phyloP scores from a whole-genome alignment of 2,888 invertebrate genomes.

The Petrolisthes cinctipes region DNA sequence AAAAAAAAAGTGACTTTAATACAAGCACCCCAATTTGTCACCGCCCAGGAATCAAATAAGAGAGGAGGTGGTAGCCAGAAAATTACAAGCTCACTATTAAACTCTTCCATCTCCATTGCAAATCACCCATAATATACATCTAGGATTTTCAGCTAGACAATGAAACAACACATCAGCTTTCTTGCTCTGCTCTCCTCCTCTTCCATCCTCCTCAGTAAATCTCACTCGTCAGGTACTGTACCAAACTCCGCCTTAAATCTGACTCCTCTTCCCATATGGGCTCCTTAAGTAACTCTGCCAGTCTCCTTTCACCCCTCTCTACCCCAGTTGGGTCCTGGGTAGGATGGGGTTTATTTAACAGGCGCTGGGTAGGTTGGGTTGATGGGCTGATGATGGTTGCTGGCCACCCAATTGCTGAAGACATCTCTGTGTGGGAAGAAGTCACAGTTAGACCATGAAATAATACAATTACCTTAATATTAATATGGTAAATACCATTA shows the following conservation, averaged over 20 bases:
- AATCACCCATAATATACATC: too few species aligned
- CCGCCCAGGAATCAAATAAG: conserved; percentile 33
- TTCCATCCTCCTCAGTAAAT: not conserved
- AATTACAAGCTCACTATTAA: conserved; percentile 21
- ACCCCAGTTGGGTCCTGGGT: not conserved
- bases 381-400: conserved; percentile 62
- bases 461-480: not conserved
- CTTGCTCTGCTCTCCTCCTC: not conserved
- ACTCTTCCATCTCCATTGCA: conserved; percentile 16
- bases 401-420: conserved; percentile 65
- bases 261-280: not conserved
- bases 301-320: not conserved
- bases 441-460: not conserved
- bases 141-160: too few species aligned
- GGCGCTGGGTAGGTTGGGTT: conserved; percentile 63
- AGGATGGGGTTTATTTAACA: conserved; percentile 56
- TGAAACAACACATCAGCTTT: too few species aligned
- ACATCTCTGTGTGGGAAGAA: conserved; percentile 60
- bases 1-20: conserved; percentile 55
- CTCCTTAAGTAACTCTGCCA: not conserved
- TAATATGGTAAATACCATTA: not conserved
- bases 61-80: conserved; percentile 41
- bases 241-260: not conserved
- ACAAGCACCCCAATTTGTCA: conserved; percentile 60
- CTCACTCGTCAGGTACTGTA: not conserved